phyloP scores from a whole-genome alignment of 2,797 vertebrate species.

The Macropus fuliginosus region DNA sequence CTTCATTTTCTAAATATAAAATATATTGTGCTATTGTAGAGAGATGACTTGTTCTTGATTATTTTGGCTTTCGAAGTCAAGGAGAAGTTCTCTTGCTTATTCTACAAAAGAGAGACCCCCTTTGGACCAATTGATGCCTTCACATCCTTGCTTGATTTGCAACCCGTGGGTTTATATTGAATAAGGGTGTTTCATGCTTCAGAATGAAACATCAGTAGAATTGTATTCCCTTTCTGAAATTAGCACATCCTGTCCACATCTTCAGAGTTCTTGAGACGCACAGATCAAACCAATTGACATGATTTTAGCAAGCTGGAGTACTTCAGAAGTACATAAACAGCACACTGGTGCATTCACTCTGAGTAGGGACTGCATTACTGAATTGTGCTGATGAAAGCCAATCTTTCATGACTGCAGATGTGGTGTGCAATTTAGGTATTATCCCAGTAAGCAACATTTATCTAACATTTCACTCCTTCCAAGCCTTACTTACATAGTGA shows the following conservation, averaged over 20 bases:
- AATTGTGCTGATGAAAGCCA: conserved; percentile 51
- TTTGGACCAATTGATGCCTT: not conserved
- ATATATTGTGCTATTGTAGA: not conserved
- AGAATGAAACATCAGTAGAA: not conserved
- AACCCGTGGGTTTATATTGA: not conserved
- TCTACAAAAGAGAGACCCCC: not conserved
- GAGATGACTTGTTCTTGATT: not conserved
- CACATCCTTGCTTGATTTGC: not conserved
- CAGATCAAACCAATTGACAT: conserved; percentile 27
- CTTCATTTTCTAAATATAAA: not conserved
- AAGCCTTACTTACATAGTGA: not conserved
- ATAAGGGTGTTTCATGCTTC: not conserved
- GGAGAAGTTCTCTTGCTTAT: not conserved
- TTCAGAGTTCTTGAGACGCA: not conserved
- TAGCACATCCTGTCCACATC: conserved; percentile 19
- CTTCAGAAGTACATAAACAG: conserved; percentile 24
- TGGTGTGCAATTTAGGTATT: conserved; percentile 54
- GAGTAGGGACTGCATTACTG: conserved; percentile 57
- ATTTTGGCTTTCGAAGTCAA: not conserved
- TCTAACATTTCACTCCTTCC: not conserved
- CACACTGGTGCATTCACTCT: conserved; percentile 2
- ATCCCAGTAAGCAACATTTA: not conserved
- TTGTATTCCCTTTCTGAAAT: not conserved
- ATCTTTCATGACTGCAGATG: conserved; percentile 39
- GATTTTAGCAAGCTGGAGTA: not conserved